Base-by-base conservation (phyloP, 2,113 vertebrate species). In the Coptodon bakossiorum region DNA sequence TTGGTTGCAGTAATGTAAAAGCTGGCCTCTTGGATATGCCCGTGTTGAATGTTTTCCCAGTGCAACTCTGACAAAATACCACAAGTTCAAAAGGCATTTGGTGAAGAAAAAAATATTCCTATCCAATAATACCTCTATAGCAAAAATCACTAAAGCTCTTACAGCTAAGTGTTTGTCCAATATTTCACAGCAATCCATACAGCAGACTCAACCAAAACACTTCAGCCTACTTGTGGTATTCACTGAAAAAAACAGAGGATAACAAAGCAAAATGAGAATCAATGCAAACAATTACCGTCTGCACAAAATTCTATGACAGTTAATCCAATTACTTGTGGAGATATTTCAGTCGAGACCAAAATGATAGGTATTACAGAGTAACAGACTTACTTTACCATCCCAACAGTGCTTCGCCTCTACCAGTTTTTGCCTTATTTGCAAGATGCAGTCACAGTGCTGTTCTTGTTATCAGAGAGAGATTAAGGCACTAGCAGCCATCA, bases 401-500 rank as follows among this genome's bases (percentile, higher is more conserved):
- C 11, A 38, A 78, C 6, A 78, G 43, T 78, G 71, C 71, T 50
- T 79, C 22, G 0, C 34, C 16, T 79, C 2, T 43, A 13, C 48
- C 50, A 24, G 24, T 31, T 63, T 24, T 34, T 48, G 43, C 9
- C 45, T 68, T 63, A 76, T 89, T 86, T 81, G 17, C 59, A 59
- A 71, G 31, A 50, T 8, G 17, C 13, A 59, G 57, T 29, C 9
- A 5, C 22, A 76, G 36, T 79, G 76, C 82, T 61, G 48, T 88
- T 52, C 13, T 29, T 88, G 63, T 88, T 92, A 89, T 92, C 87
- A 85, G 57, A 31, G 82, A 48, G 43, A 89, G 61, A 89, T 90
- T 80, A 91, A 86, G 22, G 83, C 61, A 81, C 54, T 50, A 87
- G 57, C 34, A 90, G 87, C 80, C 91, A 86, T 94, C 83, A 68